Conservation (phyloP, 1,140 invertebrate species). For the Catajapyx aquilonaris region DNA sequence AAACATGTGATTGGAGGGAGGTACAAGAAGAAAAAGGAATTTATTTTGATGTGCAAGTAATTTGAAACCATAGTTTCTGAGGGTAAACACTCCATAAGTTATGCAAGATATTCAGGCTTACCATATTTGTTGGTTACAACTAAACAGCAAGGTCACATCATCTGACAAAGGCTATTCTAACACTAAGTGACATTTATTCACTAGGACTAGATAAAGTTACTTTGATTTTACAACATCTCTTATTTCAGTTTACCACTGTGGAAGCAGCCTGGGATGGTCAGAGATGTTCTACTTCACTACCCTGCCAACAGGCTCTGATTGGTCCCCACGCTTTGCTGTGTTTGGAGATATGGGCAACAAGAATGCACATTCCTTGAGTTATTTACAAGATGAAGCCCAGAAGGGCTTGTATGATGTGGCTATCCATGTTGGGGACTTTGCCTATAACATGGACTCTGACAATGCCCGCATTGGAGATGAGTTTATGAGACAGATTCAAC, state of each 20-base stretch:
- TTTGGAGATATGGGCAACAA: slow-evolving; percentile 28
- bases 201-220: no score
- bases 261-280: slow-evolving; percentile 59
- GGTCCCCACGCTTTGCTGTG: slow-evolving; percentile 24
- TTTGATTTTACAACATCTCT: no score
- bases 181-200: no score
- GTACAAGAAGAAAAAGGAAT: no score
- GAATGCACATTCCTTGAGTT: slow-evolving; percentile 18
- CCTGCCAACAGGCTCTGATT: slow-evolving; percentile 27
- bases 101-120: no score
- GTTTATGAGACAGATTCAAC: slow-evolving; percentile 77
- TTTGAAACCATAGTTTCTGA: no score
- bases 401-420: slow-evolving; percentile 25
- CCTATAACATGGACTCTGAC: slow-evolving; percentile 43
- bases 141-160: no score
- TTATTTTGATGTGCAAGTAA: no score
- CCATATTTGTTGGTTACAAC: no score
- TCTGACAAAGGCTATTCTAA: no score
- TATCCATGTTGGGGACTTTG: slow-evolving; percentile 32
- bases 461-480: slow-evolving; percentile 60
- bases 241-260: slow-evolving; percentile 54
- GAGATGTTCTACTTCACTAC: slow-evolving; percentile 44
- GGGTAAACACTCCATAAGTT: no score
- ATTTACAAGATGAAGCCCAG: slow-evolving; percentile 23
- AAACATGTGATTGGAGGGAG: no score